Evolutionary conservation across 1,140 invertebrate genomes (phyloP).

Genomic region (Lysiphlebus fabarum): DNA sequence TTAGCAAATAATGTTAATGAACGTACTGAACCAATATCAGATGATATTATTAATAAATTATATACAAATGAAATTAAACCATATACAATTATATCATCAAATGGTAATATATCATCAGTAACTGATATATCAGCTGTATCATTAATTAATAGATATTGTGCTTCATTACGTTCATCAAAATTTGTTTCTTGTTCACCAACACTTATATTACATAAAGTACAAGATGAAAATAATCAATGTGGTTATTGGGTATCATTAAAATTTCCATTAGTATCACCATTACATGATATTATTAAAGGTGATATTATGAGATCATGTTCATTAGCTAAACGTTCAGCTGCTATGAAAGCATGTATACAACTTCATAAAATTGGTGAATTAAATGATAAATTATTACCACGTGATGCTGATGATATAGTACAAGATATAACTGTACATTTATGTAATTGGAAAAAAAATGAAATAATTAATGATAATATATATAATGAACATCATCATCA

Average conservation of each 20-base stretch:
- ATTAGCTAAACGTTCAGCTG: slow-evolving; percentile 76
- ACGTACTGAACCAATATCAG: slow-evolving; percentile 50
- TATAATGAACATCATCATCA: slow-evolving; percentile 24
- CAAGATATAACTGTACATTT: slow-evolving; percentile 50
- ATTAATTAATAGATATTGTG: slow-evolving; percentile 78
- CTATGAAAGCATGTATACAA: slow-evolving; percentile 70
- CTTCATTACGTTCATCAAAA: slow-evolving; percentile 73
- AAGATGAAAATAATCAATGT: background rate
- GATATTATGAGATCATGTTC: slow-evolving; percentile 57
- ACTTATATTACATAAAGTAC: slow-evolving; percentile 53
- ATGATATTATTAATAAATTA: slow-evolving; percentile 27
- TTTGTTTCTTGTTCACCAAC: slow-evolving; percentile 75
- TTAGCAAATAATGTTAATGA: slow-evolving; percentile 60
- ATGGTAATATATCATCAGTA: slow-evolving; percentile 51
- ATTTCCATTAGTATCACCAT: slow-evolving; percentile 41
- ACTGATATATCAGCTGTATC: slow-evolving; percentile 66
- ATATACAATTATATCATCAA: slow-evolving; percentile 51
- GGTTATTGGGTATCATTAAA: slow-evolving; percentile 37
- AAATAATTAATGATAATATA: slow-evolving; percentile 12
- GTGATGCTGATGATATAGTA: slow-evolving; percentile 49
- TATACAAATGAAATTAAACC: slow-evolving; percentile 52
- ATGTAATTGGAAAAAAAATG: slow-evolving; percentile 56
- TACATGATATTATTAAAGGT: slow-evolving; percentile 33
- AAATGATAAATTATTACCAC: slow-evolving; percentile 71
- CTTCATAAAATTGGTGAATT: slow-evolving; percentile 76